Conservation (phyloP, 2,797 vertebrate species). For the Bovichtus variegatus region DNA sequence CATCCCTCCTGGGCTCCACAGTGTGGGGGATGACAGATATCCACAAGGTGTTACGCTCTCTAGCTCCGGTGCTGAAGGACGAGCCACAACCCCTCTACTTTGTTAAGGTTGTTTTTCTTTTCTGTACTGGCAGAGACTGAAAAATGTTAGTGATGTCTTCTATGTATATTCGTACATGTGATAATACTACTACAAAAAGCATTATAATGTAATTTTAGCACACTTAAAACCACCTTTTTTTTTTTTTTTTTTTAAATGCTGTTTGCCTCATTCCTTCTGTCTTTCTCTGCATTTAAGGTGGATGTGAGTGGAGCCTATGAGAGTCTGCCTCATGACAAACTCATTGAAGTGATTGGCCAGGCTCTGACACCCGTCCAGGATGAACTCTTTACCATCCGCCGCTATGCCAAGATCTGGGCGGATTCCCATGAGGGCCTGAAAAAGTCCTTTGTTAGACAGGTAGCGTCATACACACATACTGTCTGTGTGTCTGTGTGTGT, state of each 20-base stretch:
- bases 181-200: background rate
- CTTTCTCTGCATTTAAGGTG: conserved; percentile 78
- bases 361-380: conserved; percentile 81
- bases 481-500: too few relatives aligned
- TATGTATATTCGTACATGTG: background rate
- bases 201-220: too few relatives aligned
- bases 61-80: conserved; percentile 76
- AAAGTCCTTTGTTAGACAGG: conserved; percentile 84
- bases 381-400: conserved; percentile 85
- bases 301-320: conserved; percentile 94
- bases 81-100: conserved; percentile 88
- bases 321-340: conserved; percentile 90
- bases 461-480: conserved; percentile 8
- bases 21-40: conserved; percentile 91
- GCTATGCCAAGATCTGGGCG: conserved; percentile 87
- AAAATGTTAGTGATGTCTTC: background rate
- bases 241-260: background rate
- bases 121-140: background rate
- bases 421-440: conserved; percentile 81
- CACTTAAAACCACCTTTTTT: too few relatives aligned
- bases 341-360: conserved; percentile 87
- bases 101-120: conserved; percentile 89
- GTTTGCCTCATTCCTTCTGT: background rate
- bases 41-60: conserved; percentile 83
- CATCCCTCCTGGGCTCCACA: conserved; percentile 87